Base-by-base conservation (phyloP, 1,140 invertebrate genomes). In the Galendromus occidentalis region DNA sequence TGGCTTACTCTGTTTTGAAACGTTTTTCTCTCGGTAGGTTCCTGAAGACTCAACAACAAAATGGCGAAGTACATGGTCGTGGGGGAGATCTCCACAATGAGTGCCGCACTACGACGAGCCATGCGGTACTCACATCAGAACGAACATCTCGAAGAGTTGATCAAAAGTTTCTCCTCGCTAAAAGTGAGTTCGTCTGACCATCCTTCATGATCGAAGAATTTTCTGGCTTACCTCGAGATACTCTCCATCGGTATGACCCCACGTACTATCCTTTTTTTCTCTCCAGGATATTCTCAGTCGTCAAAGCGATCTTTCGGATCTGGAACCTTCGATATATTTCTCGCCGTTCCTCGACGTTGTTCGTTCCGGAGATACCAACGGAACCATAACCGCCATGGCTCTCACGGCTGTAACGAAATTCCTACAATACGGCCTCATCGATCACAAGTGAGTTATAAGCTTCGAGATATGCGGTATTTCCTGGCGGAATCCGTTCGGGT, bases 261-360 rank as follows among this genome's bases (percentile, higher is more conserved):
- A n/a, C n/a, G 83, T 64, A 86, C 91, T 69, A 83, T 85, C 69
- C 82, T 87, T 67, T 76, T 92, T 14, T 89, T 22, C n/a, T 59
- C 25, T 59, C 9, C 51, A 89, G 75, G 86, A 86, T 66, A 79
- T 85, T 42, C 75, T 92, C 12, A 88, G 86, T 70, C 84, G 86
- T 72, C 81, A 87, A 7, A 83, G 82, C 76, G 85, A 87, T 75
- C 75, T 93, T 42, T 81, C 82, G 66, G 80, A 87, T n/a, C 73
- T 93, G 17, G 87, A 92, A 70, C 86, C 90, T 1, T 83, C 70
- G 33, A 70, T 67, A 44, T 75, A 69, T 17, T 87, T 86, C 72
- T 76, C 82, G 22, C 93, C 93, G 2, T 97, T 98, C 77, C 77
- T 97, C 22, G 91, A 95, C 75, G 88, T 97, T 0, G 92, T 98